Conservation (phyloP, 2,797 vertebrate species). For the Artibeus jamaicensis region DNA sequence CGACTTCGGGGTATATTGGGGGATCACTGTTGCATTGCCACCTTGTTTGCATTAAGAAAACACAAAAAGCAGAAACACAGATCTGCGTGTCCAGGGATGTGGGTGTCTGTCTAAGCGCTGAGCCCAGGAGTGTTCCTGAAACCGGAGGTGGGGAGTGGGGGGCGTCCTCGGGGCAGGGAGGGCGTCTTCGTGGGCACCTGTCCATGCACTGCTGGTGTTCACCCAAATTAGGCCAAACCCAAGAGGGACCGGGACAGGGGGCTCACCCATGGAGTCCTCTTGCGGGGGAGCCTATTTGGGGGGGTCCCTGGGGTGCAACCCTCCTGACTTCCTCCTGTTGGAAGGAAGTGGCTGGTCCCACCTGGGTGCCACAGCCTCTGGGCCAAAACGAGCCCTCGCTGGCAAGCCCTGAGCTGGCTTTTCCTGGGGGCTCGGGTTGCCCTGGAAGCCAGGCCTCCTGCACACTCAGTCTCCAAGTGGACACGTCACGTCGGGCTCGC, state of each 20-base stretch:
- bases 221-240: background rate
- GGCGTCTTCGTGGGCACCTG: fast-evolving
- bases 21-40: background rate
- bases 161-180: background rate
- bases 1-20: background rate
- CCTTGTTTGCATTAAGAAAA: background rate
- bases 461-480: no score
- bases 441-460: background rate
- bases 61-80: background rate
- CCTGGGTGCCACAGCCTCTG: background rate
- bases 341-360: background rate
- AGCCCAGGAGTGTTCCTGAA: background rate
- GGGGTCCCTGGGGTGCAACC: background rate
- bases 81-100: background rate
- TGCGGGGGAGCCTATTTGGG: background rate
- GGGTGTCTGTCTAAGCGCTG: fast-evolving
- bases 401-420: background rate
- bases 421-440: no score
- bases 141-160: fast-evolving
- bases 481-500: background rate
- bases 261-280: background rate
- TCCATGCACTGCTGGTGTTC: fast-evolving
- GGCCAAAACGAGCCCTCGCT: background rate
- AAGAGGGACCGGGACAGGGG: no score
- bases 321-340: background rate